Evolutionary conservation across 2,797 vertebrate species (phyloP), one percentile per base, ranked within the genome.

Genomic region (Oreonectes daqikongensis): DNA sequence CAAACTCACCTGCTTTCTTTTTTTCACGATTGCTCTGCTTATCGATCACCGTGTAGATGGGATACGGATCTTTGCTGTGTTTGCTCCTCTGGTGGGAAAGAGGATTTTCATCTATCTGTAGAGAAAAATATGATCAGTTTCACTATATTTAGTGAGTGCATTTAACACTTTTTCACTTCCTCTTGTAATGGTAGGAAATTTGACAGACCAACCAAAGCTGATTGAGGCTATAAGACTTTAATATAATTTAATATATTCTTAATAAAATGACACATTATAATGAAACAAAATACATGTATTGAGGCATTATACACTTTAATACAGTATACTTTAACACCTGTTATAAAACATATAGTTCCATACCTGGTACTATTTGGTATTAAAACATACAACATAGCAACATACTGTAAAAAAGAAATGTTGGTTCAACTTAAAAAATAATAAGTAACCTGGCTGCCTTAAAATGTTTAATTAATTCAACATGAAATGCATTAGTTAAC

Each of bases 21-120:
- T 8, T 38, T 2, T 69, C 26, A 30, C 15, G 1, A 8, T 28
- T 50, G 57, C 55, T 46, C 18, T 71, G 30, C 5, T 60, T 60
- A 44, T 79, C 76, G 53, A 71, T 71, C 66, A 81, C 71, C 5
- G 71, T 61, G 52, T 67, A 81, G 48, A 81, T 79, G 59, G 80
- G 80, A 81, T 79, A 81, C 0, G 80, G 76, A 24, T 81, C 42
- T 20, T 60, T 59, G 52, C 26, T 61, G 32, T 70, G 59, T n/a
- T 42, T 22, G 1, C 50, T 67, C 50, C 75, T 74, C 42, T 66
- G 70, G 20, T 74, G 22, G 20, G 64, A 46, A 18, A 78, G 26
- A 20, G 15, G 18, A 12, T 44, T 10, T 38, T 79, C 55, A 46
- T 79, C 78, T 48, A 75, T 69, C 71, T 79, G 71, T n/a, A 48